These are phyloP conservation scores for Meteorus cinctellus DNA, from an alignment of 2,888 invertebrate species.

Conservation along the genomic window DNA sequence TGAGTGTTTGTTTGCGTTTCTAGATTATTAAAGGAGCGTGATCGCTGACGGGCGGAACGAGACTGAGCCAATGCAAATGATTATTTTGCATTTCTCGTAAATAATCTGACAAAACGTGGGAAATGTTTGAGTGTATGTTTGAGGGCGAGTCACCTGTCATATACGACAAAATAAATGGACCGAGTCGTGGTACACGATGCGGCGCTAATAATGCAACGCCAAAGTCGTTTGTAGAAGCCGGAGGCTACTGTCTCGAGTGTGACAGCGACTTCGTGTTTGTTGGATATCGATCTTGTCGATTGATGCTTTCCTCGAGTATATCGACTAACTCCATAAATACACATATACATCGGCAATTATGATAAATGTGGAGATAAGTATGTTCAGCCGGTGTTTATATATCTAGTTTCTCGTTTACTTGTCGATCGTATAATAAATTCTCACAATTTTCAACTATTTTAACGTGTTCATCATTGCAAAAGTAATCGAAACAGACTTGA, in stretches of 20 bases:
- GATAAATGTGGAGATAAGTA: conserved; percentile 23
- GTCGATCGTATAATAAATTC: background rate
- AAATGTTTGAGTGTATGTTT: conserved; percentile 55
- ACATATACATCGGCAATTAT: conserved; percentile 22
- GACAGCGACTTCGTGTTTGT: conserved; percentile 35
- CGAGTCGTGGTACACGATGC: conserved; percentile 59
- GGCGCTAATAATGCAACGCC: conserved; percentile 57
- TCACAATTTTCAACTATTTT: background rate
- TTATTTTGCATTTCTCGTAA: conserved; percentile 22
- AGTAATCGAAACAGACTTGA: background rate
- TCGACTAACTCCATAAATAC: background rate
- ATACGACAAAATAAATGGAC: conserved; percentile 60
- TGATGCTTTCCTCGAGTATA: conserved; percentile 25
- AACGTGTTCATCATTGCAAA: background rate
- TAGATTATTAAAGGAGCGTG: conserved; percentile 26
- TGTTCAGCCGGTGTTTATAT: conserved; percentile 12
- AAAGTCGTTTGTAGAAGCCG: conserved; percentile 40
- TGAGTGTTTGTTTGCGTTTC: background rate
- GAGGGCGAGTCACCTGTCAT: conserved; percentile 56
- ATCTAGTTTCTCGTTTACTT: conserved; percentile 4
- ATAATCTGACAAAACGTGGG: conserved; percentile 62
- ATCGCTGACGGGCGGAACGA: conserved; percentile 14
- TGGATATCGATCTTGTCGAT: conserved; percentile 40
- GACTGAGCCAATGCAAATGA: conserved; percentile 27
- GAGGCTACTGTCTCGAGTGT: conserved; percentile 35